Conservation (phyloP, 2,888 invertebrate genomes). For the Drosophila monieri region DNA sequence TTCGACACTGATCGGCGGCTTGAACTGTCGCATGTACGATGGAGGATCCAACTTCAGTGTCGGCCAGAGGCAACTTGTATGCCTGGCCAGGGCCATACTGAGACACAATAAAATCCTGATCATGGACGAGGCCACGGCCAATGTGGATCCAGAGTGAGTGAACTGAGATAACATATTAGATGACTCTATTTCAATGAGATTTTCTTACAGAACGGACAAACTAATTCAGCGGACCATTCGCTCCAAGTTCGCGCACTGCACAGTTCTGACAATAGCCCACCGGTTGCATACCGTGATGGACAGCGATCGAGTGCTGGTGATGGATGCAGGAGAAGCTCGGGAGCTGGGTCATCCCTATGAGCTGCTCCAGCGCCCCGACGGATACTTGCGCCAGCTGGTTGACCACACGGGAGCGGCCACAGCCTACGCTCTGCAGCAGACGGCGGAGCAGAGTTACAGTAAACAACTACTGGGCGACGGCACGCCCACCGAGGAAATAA, state of each 20-base stretch:
- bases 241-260: constrained; percentile 91
- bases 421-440: constrained; percentile 85
- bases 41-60: constrained; percentile 94
- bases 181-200: background rate
- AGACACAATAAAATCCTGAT: constrained; percentile 91
- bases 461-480: constrained; percentile 53
- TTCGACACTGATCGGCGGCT: constrained; percentile 86
- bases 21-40: constrained; percentile 88
- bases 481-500: constrained; percentile 47
- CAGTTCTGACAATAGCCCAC: constrained; percentile 96
- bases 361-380: constrained; percentile 85
- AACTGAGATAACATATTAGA: background rate
- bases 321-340: constrained; percentile 89
- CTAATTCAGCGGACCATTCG: constrained; percentile 93
- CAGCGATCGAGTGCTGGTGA: constrained; percentile 92
- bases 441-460: constrained; percentile 85
- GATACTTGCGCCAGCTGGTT: constrained; percentile 88
- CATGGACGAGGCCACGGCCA: constrained; percentile 96
- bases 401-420: constrained; percentile 88
- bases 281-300: constrained; percentile 96
- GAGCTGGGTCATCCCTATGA: constrained; percentile 92
- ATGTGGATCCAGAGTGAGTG: constrained; percentile 92
- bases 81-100: constrained; percentile 93
- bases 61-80: constrained; percentile 94
- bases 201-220: constrained; percentile 88